These are phyloP conservation scores for Dyspetes luteomarginatus DNA, from an alignment of 2,888 invertebrate genomes.

Conservation along the genomic window DNA sequence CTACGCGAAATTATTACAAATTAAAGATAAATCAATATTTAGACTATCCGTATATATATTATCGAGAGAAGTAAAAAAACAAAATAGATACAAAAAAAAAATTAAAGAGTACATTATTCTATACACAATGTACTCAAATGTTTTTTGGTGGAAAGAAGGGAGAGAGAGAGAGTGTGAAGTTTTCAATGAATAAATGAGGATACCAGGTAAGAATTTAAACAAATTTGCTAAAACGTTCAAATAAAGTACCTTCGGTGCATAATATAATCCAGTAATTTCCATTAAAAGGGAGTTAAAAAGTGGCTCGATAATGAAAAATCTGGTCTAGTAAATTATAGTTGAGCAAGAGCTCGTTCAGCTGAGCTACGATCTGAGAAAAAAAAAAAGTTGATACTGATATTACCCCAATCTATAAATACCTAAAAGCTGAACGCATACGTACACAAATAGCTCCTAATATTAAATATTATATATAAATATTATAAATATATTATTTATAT, in stretches of 20 bases:
- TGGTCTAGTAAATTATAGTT: conserved; percentile 10
- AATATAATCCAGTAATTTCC: conserved; percentile 46
- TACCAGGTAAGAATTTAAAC: conserved; percentile 56
- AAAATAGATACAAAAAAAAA: not conserved
- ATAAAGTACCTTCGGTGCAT: conserved; percentile 47
- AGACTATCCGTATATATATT: conserved; percentile 62
- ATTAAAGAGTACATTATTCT: conserved; percentile 59
- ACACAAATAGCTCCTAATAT: conserved; percentile 65
- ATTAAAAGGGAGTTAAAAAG: conserved; percentile 11
- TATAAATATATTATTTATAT: no score
- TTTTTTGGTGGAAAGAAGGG: conserved; percentile 23
- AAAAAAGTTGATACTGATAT: conserved; percentile 51
- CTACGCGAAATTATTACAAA: conserved; percentile 63
- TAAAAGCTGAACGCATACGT: conserved; percentile 65
- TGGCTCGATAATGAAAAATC: conserved; percentile 15
- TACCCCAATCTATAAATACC: conserved; percentile 55
- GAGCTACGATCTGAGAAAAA: conserved; percentile 32
- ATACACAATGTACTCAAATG: conserved; percentile 58
- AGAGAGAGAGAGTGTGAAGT: conserved; percentile 25
- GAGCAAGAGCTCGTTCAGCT: conserved; percentile 31
- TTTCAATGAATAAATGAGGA: conserved; percentile 56
- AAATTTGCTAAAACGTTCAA: conserved; percentile 51
- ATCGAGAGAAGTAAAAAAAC: conserved; percentile 49
- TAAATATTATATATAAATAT: conserved; percentile 55
- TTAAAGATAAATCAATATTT: conserved; percentile 66